Evolutionary conservation across 2,888 invertebrate genomes (phyloP).

Genomic region (Troides helena): DNA sequence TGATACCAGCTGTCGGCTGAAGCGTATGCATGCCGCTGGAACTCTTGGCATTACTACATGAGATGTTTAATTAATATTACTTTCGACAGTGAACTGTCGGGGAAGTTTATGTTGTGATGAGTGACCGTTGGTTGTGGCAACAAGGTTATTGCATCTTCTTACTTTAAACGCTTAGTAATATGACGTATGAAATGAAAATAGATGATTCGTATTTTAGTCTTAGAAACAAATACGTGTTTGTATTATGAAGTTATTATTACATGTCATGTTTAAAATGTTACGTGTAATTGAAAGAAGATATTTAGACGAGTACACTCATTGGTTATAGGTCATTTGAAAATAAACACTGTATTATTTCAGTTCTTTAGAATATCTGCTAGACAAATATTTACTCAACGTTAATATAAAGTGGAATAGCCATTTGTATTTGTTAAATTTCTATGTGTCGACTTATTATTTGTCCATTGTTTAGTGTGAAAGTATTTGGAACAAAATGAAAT

Average conservation of each 20-base stretch:
- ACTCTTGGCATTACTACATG: slow-evolving; percentile 32
- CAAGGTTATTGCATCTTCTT: slow-evolving; percentile 1
- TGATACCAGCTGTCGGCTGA: slow-evolving; percentile 61
- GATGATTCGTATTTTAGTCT: slow-evolving; percentile 32
- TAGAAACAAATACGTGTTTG: slow-evolving; percentile 24
- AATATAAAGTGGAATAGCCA: slow-evolving; percentile 45
- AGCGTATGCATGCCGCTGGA: slow-evolving; percentile 48
- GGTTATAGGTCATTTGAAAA: slow-evolving; percentile 67
- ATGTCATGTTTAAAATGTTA: slow-evolving; percentile 64
- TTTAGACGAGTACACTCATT: slow-evolving; percentile 24
- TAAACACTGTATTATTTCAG: slow-evolving; percentile 52
- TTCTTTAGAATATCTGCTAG: slow-evolving; percentile 61
- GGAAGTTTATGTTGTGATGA: slow-evolving; percentile 47
- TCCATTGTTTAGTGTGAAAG: slow-evolving; percentile 29
- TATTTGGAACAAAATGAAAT: slow-evolving; percentile 34
- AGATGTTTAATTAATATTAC: slow-evolving; percentile 31
- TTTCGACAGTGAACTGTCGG: slow-evolving; percentile 54
- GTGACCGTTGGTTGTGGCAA: slow-evolving; percentile 32
- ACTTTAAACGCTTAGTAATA: slow-evolving; percentile 26
- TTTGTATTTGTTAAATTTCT: slow-evolving; percentile 32
- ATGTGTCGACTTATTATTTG: slow-evolving; percentile 21
- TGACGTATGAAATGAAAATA: slow-evolving; percentile 32
- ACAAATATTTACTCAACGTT: slow-evolving; percentile 36
- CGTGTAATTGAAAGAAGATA: slow-evolving; percentile 54
- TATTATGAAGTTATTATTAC: slow-evolving; percentile 28